Evolutionary conservation across 2,888 invertebrate species (phyloP).

Genomic region (Opisthograptis luteolata): DNA sequence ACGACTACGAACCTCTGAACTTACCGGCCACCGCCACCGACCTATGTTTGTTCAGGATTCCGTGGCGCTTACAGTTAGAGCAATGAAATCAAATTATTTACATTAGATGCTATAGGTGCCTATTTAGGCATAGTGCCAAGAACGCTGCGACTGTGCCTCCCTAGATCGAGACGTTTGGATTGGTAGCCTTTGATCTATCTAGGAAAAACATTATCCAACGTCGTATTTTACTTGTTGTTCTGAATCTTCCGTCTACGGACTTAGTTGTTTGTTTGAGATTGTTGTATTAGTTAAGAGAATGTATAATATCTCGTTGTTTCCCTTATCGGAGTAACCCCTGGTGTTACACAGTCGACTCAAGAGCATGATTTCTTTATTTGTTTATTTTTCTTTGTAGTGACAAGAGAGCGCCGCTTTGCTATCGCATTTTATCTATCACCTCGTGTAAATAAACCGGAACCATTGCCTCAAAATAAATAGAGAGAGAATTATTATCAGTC

Average conservation of each 20-base stretch:
- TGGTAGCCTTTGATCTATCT: constrained; percentile 15
- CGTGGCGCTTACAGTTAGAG: constrained; percentile 16
- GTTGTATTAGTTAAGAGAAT: constrained; percentile 23
- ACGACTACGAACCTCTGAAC: too few species aligned
- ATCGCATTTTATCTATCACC: constrained; percentile 77
- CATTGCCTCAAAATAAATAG: constrained; percentile 73
- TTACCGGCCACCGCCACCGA: not conserved
- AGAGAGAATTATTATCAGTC: constrained; percentile 71
- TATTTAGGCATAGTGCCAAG: constrained; percentile 23
- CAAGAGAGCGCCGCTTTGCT: constrained; percentile 67
- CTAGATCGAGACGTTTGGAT: constrained; percentile 16
- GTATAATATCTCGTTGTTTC: constrained; percentile 52
- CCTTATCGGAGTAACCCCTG: constrained; percentile 63
- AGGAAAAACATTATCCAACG: constrained; percentile 17
- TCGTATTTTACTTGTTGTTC: constrained; percentile 8
- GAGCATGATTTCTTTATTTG: constrained; percentile 67
- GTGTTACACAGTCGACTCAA: constrained; percentile 67
- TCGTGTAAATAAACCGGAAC: constrained; percentile 70
- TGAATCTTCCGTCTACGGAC: constrained; percentile 3
- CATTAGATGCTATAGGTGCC: constrained; percentile 17
- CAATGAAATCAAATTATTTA: constrained; percentile 18
- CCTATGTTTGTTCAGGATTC: constrained; percentile 1
- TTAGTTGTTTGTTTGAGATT: constrained; percentile 4
- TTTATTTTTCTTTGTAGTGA: constrained; percentile 69
- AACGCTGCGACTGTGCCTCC: constrained; percentile 11